These are phyloP conservation scores for Melangyna quadrimaculata DNA, from an alignment of 2,888 invertebrate genomes.

Conservation along the genomic window DNA sequence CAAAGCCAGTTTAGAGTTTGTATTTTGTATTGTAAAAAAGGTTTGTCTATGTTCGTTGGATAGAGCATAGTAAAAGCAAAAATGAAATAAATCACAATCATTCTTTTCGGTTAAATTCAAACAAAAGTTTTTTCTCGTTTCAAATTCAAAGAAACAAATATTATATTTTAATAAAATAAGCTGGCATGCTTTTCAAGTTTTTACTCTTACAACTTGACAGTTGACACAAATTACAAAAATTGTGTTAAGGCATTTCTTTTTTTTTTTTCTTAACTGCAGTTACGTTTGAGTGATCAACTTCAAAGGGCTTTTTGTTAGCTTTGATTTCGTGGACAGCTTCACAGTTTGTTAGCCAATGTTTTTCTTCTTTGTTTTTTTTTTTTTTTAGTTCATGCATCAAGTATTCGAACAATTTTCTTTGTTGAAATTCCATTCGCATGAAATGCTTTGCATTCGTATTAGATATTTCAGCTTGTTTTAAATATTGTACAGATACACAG, in stretches of 20 bases:
- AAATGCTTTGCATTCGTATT: background rate
- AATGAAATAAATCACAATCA: background rate
- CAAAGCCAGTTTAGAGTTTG: no score
- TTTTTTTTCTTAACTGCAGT: background rate
- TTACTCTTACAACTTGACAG: constrained; percentile 18
- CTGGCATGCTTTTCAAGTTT: constrained; percentile 3
- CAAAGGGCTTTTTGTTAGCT: constrained; percentile 15
- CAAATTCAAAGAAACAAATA: background rate
- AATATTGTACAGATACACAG: background rate
- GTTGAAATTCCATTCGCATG: background rate
- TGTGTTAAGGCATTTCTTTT: background rate
- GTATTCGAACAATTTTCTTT: constrained; percentile 1
- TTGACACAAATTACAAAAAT: constrained; percentile 34
- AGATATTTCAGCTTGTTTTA: background rate
- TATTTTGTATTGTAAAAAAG: no score
- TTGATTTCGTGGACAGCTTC: constrained; percentile 21
- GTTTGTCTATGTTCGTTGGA: no score
- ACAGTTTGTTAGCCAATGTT: constrained; percentile 4
- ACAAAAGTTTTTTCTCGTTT: background rate
- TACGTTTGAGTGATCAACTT: constrained; percentile 38
- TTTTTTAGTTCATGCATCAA: background rate
- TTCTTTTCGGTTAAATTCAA: background rate
- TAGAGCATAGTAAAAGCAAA: background rate
- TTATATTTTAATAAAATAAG: background rate
- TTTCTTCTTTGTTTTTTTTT: background rate